phyloP scores from a whole-genome alignment of 2,888 invertebrate genomes.

The Clunio marinus region DNA sequence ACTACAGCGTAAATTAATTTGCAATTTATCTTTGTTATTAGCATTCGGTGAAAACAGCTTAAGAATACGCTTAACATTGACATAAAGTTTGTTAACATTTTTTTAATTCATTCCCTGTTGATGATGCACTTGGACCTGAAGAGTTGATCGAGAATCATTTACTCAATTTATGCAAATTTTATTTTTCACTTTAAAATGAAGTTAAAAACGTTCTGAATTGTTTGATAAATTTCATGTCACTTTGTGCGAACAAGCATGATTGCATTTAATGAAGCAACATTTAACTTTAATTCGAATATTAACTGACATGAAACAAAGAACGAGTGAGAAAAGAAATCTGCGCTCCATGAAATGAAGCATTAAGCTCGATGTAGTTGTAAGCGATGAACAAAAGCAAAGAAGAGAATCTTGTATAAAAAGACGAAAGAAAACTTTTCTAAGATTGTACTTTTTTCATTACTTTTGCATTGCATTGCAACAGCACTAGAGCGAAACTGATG shows the following conservation, averaged over 20 bases:
- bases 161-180: neutral
- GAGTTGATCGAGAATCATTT: neutral
- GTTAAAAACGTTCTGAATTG: neutral
- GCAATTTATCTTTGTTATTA: neutral
- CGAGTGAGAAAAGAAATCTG: neutral
- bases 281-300: too few species aligned
- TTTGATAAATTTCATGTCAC: neutral
- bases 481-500: neutral
- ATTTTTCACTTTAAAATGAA: neutral
- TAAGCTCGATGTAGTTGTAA: neutral
- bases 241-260: neutral
- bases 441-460: neutral
- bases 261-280: conserved; percentile 16
- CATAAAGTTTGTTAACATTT: too few species aligned
- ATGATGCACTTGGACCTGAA: neutral
- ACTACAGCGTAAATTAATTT: neutral
- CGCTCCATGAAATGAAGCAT: neutral
- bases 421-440: conserved; percentile 14
- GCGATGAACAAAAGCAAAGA: neutral
- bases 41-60: neutral
- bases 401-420: neutral
- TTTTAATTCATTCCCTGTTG: neutral
- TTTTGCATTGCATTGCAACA: neutral
- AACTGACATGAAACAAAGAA: too few species aligned
- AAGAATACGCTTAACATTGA: neutral